These are phyloP conservation scores for Gasterosteus nipponicus DNA, from an alignment of 2,113 vertebrate species.

Conservation along the genomic window DNA sequence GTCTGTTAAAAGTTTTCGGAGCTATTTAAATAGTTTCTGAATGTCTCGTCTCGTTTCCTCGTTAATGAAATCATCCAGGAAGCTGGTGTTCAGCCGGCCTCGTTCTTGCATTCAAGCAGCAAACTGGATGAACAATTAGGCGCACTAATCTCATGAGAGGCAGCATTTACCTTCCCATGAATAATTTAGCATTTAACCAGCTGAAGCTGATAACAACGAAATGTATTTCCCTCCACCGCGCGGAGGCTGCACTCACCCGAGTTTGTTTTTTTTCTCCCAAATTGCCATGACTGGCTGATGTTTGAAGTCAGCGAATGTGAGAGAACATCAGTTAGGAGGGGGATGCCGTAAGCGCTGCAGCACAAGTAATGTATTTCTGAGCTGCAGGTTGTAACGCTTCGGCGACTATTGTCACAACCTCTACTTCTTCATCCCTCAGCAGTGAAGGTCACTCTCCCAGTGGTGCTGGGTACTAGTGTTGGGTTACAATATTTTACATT, in stretches of 20 bases:
- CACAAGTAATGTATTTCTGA: conserved; percentile 27
- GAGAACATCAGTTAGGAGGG: conserved; percentile 38
- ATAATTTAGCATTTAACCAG: conserved; percentile 76
- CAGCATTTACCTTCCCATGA: conserved; percentile 70
- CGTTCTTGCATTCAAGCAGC: conserved; percentile 36
- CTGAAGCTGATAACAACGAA: conserved; percentile 66
- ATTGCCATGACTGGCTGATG: conserved; percentile 56
- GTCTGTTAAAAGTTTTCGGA: conserved; percentile 44
- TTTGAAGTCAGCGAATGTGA: conserved; percentile 28
- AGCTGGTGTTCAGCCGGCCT: conserved; percentile 40
- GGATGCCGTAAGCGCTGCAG: conserved; percentile 4
- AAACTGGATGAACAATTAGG: conserved; percentile 70
- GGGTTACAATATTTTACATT: too few species aligned
- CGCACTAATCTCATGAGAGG: conserved; percentile 67
- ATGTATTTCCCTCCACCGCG: conserved; percentile 59
- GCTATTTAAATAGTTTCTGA: conserved; percentile 44
- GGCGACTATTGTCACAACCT: too few species aligned
- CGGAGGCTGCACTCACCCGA: conserved; percentile 1
- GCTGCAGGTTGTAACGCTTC: conserved; percentile 3
- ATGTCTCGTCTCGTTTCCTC: conserved; percentile 46
- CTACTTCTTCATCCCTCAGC: too few species aligned
- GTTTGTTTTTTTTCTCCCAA: conserved; percentile 23
- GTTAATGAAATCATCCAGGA: conserved; percentile 48
- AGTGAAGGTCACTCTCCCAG: too few species aligned
- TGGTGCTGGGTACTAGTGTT: too few species aligned